Conservation (phyloP, 2,888 invertebrate species). For the Diloba caeruleocephala region DNA sequence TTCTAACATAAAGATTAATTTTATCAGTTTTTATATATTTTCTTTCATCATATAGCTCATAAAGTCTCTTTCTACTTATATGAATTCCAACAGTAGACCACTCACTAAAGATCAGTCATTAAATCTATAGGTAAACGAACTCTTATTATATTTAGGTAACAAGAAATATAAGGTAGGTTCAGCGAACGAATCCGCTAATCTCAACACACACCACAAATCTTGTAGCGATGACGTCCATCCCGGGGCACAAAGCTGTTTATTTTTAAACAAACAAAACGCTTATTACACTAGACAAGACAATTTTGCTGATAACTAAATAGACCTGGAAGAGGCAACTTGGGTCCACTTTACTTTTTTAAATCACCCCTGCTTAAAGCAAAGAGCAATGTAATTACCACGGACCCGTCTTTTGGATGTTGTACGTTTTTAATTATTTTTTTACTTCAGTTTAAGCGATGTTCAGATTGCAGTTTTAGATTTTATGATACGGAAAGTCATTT, state of each 20-base stretch:
- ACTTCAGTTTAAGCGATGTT: conserved; percentile 32
- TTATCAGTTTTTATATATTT: too few relatives aligned
- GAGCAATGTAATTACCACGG: conserved; percentile 57
- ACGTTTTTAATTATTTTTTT: conserved; percentile 48
- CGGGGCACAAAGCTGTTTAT: conserved; percentile 35
- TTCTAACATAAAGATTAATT: too few relatives aligned
- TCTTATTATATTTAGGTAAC: too few relatives aligned
- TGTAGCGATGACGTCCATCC: conserved; percentile 9
- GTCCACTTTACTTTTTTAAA: conserved; percentile 62
- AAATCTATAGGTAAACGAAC: too few relatives aligned
- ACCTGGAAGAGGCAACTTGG: conserved; percentile 57
- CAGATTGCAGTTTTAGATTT: conserved; percentile 33
- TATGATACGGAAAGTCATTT: conserved; percentile 7
- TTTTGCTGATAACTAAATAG: conserved; percentile 59
- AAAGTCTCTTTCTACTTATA: too few relatives aligned
- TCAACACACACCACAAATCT: conserved; percentile 1
- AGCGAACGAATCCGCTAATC: conserved; percentile 9
- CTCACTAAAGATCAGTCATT: too few relatives aligned
- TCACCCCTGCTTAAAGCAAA: conserved; percentile 56
- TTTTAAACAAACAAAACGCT: conserved; percentile 47
- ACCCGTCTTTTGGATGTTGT: conserved; percentile 21
- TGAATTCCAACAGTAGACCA: too few relatives aligned
- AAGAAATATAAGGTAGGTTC: too few relatives aligned
- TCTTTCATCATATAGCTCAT: too few relatives aligned
- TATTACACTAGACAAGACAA: conserved; percentile 55